Base-by-base conservation (phyloP, 2,888 invertebrate genomes). In the Nezara viridula region DNA sequence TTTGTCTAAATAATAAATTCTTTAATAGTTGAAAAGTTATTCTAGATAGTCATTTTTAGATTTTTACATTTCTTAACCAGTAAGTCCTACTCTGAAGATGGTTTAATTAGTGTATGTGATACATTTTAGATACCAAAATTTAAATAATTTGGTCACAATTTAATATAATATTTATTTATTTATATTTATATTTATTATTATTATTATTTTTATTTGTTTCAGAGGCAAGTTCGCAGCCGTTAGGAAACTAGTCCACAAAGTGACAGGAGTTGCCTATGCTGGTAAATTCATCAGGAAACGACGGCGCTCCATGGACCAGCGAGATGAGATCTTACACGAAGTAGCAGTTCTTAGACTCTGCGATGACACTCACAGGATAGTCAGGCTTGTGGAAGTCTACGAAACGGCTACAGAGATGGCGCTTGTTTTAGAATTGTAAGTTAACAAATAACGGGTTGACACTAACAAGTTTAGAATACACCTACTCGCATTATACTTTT, bases 161-260 rank as follows among this genome's bases (percentile, higher is more conserved):
- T n/a, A n/a, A n/a, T n/a, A n/a, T n/a, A n/a, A n/a, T n/a, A n/a
- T n/a, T n/a, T n/a, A n/a, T n/a, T n/a, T n/a, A n/a, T n/a, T n/a
- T n/a, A n/a, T n/a, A n/a, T n/a, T n/a, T n/a, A n/a, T n/a, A n/a
- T n/a, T n/a, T n/a, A n/a, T n/a, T n/a, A n/a, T n/a, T n/a, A n/a
- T n/a, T n/a, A 44, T 44, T n/a, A 21, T 90, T 40, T 32, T 50
- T 91, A 91, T 91, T 91, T 91, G 91, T 95, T 95, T 27, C 96
- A 98, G 98, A 93, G 98, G 98, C 88, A 98, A 98, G 94, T 99
- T 98, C 93, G 98, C 98, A 88, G 97, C 98, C 91, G 98, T 98
- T 91, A 96, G 97, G 92, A 96, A 97, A 93, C 97, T 98, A 92
- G 95, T 96, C 55, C 97, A 98, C 94, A 95, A 96, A 93, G 95